These are phyloP conservation scores for Uropsilus gracilis DNA, from an alignment of 2,113 vertebrate species.

Conservation along the genomic window DNA sequence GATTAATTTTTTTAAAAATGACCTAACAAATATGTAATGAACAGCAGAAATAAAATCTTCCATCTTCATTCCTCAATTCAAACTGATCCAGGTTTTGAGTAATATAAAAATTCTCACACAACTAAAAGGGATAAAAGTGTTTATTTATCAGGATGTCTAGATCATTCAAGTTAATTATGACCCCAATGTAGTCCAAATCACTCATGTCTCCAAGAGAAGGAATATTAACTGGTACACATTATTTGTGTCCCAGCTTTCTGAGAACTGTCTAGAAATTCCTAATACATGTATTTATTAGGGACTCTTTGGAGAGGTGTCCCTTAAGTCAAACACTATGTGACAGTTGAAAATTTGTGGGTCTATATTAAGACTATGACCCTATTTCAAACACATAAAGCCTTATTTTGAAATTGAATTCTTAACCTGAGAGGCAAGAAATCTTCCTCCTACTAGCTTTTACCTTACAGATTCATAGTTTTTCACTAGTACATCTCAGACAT, in stretches of 20 bases:
- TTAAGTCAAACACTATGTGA: not conserved
- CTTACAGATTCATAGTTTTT: not conserved
- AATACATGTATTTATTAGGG: not conserved
- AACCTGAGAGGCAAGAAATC: not conserved
- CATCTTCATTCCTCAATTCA: not conserved
- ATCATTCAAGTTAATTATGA: not conserved
- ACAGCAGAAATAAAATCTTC: not conserved
- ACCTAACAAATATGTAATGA: constrained; percentile 2
- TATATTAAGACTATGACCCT: not conserved
- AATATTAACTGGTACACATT: not conserved
- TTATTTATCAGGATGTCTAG: not conserved
- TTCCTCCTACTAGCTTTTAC: not conserved
- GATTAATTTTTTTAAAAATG: not conserved
- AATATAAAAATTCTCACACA: not conserved
- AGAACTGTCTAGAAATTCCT: not conserved
- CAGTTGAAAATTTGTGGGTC: not conserved
- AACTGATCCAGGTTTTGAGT: not conserved
- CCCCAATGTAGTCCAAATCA: not conserved
- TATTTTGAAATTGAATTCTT: not conserved
- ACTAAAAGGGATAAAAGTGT: not conserved
- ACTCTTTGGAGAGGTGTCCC: not conserved
- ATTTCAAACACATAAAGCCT: not conserved
- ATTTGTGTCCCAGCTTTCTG: not conserved
- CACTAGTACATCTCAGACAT: not conserved
- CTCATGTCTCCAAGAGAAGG: not conserved